These are phyloP conservation scores for Chrysogorgia sp. DNA, from an alignment of 92 coral and sea anemone genomes.

Conservation along the genomic window DNA sequence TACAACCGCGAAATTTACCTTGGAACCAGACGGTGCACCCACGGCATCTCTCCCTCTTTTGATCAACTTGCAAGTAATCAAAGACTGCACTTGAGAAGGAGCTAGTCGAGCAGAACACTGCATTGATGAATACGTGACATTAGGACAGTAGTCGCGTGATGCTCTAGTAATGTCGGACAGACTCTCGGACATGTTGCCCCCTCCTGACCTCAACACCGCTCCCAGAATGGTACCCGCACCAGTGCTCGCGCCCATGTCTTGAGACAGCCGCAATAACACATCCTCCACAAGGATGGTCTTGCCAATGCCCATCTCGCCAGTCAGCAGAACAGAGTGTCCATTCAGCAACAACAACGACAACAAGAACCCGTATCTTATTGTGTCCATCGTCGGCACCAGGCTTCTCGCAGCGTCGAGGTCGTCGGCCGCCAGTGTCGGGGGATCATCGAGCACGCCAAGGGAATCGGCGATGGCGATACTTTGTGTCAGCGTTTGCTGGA, in stretches of 20 bases:
- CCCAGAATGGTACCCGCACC: slow-evolving; percentile 82
- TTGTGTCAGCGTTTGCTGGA: slow-evolving; percentile 84
- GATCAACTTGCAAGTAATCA: slow-evolving; percentile 79
- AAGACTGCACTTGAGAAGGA: slow-evolving; percentile 69
- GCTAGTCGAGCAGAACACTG: slow-evolving; percentile 87
- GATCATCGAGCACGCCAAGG: slow-evolving; percentile 64
- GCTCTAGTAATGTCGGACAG: slow-evolving; percentile 60
- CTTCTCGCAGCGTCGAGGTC: slow-evolving; percentile 72
- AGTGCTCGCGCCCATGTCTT: slow-evolving; percentile 74
- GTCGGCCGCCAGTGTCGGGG: slow-evolving; percentile 52
- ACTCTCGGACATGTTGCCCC: slow-evolving; percentile 71
- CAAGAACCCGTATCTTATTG: slow-evolving; percentile 83
- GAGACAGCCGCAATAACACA: slow-evolving; percentile 72
- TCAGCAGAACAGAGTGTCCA: slow-evolving; percentile 81
- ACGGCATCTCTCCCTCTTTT: slow-evolving; percentile 84
- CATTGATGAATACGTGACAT: slow-evolving; percentile 49
- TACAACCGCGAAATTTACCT: no score
- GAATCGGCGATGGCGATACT: slow-evolving; percentile 78
- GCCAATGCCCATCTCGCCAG: slow-evolving; percentile 87
- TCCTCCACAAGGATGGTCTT: slow-evolving; percentile 82
- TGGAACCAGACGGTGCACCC: slow-evolving; percentile 85
- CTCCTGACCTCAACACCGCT: slow-evolving; percentile 78
- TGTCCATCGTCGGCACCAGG: slow-evolving; percentile 90
- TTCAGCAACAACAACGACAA: slow-evolving; percentile 73
- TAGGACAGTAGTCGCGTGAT: background rate